Base-by-base conservation (phyloP, 2,113 vertebrate genomes). In the Capreolus pygargus region DNA sequence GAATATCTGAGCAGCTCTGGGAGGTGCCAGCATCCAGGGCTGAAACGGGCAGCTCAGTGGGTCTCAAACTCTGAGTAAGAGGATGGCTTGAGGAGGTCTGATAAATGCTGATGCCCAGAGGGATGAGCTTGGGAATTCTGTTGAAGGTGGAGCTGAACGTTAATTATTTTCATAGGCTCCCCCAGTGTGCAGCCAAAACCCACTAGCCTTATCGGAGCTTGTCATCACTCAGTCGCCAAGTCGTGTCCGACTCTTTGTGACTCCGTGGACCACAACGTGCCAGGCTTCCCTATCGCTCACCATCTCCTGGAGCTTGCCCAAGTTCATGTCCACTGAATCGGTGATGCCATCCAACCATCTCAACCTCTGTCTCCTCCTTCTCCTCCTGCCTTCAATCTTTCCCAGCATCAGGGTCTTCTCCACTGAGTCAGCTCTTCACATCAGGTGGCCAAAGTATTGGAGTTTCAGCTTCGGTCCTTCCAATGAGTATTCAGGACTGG, bases 21-120 rank as follows among this genome's bases (percentile, higher is more conserved):
- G 27, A 28, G 3, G 14, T 3, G 11, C 7, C 23, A 6, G 17
- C 0, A 0, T 7, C 2, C 54, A 36, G 54, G 13, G 6, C 28
- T 47, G 17, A 27, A 90, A 27, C 55, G 4, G 11, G 25, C 12
- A 25, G 1, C 15, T 74, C 45, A 21, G 54, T 28, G 54, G 4
- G 21, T 25, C 55, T 79, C 17, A 25, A 76, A 19, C 5, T 1
- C 7, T n/a, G 58, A 36, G 16, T 21, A 6, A 36, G 28, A 33
- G 0, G 36, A 9, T 0, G 16, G 2, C 7, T 64, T 39, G 36
- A 28, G 28, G 25, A 30, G 8, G 13, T 43, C 39, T 19, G 14
- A 39, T 12, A 39, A 57, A 82, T 7, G 47, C 50, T 7, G 10
- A 33, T 0, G 1, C 6, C 12, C 50, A 6, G 23, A 64, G 1